Percentiles rank a stretch among this genome's conserved stretches.
These are phyloP conservation scores for Acestrorhynchus altus DNA, from an alignment of 2,797 vertebrate species.

Conservation along the genomic window DNA sequence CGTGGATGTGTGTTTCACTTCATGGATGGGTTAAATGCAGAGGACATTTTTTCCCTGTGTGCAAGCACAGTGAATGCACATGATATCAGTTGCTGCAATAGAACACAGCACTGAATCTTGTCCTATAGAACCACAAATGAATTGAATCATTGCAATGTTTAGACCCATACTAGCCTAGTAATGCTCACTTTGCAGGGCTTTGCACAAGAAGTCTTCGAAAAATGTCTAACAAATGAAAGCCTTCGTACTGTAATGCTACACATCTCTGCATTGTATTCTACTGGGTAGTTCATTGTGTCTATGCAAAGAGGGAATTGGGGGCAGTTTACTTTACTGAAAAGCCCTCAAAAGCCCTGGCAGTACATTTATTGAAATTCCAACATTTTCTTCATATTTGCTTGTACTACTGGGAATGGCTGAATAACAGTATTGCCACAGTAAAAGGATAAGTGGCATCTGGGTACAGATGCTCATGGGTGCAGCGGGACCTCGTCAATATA, in stretches of 20 bases:
- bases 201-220: background rate
- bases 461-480: background rate
- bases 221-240: background rate
- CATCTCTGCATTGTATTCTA: background rate
- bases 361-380: background rate
- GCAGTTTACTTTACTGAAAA: background rate
- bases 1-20: no score
- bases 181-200: background rate
- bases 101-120: no score
- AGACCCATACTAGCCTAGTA: background rate
- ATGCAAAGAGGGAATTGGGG: background rate
- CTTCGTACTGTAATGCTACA: background rate
- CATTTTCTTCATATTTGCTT: background rate
- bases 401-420: background rate
- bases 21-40: no score
- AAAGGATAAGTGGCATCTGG: conserved; percentile 11
- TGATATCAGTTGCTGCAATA: no score
- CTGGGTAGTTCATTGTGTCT: no score
- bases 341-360: background rate
- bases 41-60: no score
- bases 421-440: conserved; percentile 3
- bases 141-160: background rate
- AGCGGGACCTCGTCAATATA: conserved; percentile 9
- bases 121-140: background rate
- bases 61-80: no score